Evolutionary conservation across 2,113 vertebrate genomes (phyloP).

Genomic region (Ramphastos sulfuratus): DNA sequence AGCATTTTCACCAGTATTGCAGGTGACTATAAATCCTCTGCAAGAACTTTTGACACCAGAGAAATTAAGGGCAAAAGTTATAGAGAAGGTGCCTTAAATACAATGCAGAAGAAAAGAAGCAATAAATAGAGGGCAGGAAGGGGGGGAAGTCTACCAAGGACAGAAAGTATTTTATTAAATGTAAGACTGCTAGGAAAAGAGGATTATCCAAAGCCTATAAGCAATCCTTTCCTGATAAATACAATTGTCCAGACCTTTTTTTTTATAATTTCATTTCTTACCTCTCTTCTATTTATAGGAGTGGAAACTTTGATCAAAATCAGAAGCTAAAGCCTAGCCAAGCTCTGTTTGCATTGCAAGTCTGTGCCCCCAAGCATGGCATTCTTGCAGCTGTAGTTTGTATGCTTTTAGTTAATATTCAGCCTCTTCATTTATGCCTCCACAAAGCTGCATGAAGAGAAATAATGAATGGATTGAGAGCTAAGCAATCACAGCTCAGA

Average conservation of each 20-base stretch:
- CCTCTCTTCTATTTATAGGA: background rate
- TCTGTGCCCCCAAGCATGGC: background rate
- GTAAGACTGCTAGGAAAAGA: background rate
- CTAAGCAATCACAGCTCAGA: background rate
- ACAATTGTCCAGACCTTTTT: background rate
- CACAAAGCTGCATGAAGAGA: background rate
- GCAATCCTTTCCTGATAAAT: slow-evolving; percentile 14
- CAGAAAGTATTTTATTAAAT: slow-evolving; percentile 15
- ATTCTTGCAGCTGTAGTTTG: background rate
- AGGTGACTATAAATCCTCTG: background rate
- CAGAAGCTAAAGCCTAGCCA: background rate
- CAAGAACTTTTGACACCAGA: background rate
- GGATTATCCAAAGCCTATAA: slow-evolving; percentile 1
- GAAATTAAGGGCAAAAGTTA: background rate
- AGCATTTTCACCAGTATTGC: background rate
- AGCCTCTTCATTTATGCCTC: background rate
- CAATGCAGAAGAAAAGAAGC: background rate
- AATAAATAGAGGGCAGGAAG: background rate
- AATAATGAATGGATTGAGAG: background rate
- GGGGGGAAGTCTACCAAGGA: background rate
- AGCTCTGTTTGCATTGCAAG: background rate
- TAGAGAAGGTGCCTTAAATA: background rate
- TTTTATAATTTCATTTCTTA: background rate
- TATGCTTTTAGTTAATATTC: background rate
- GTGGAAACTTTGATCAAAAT: background rate